A percentile compares a stretch with the other conserved stretches of the same genome.
Evolutionary conservation across 2,888 invertebrate species (phyloP).

Genomic region (Rotaria sp.): DNA sequence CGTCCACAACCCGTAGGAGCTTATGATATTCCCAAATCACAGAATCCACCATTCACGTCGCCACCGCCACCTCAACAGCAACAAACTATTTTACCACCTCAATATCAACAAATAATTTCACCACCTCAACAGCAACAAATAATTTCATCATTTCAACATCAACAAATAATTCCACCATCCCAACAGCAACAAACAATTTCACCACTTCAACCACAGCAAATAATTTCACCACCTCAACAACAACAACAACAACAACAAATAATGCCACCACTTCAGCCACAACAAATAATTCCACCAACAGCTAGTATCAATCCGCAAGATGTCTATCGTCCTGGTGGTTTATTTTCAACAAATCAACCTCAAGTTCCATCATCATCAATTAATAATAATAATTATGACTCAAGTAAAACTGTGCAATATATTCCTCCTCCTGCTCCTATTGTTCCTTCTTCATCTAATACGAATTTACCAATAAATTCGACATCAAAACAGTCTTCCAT

Average conservation of each 20-base stretch:
- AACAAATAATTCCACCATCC: neutral
- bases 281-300: neutral
- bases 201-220: neutral
- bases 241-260: neutral
- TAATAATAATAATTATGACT: slow-evolving; percentile 29
- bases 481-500: neutral
- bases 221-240: neutral
- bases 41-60: neutral
- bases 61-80: neutral
- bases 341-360: slow-evolving; percentile 34
- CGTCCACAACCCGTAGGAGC: neutral
- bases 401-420: slow-evolving; percentile 16
- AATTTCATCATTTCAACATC: neutral
- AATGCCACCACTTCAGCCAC: neutral
- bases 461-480: neutral
- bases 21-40: slow-evolving; percentile 7
- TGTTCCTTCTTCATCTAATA: neutral
- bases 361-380: slow-evolving; percentile 25
- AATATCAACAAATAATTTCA: neutral
- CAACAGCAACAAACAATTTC: neutral
- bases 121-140: neutral
- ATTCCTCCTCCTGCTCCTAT: neutral
- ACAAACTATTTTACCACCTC: neutral
- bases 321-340: slow-evolving; percentile 22
- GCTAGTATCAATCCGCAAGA: neutral